phyloP scores from a whole-genome alignment of 1,140 invertebrate genomes.

The Drosophila lacteicornis region DNA sequence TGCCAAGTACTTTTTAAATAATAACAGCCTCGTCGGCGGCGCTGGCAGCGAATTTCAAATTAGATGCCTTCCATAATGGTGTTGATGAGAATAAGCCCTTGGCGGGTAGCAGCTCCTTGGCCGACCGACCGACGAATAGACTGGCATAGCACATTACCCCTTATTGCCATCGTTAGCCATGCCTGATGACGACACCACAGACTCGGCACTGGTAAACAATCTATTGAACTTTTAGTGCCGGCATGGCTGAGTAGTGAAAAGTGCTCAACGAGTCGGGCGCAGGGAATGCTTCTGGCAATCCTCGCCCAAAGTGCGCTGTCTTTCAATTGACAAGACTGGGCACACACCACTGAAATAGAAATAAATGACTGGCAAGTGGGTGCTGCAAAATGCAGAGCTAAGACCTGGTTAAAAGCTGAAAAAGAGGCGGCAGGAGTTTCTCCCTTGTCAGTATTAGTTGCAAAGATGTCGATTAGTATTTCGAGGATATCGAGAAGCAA shows the following conservation, averaged over 20 bases:
- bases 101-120: not conserved
- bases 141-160: constrained; percentile 62
- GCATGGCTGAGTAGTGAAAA: constrained; percentile 34
- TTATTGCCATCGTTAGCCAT: constrained; percentile 40
- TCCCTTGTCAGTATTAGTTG: not conserved
- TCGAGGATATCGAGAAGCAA: not conserved
- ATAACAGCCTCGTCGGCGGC: constrained; percentile 52
- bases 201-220: constrained; percentile 62
- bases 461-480: not conserved
- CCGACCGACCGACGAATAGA: constrained; percentile 12
- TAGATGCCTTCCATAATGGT: constrained; percentile 47
- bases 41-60: constrained; percentile 56
- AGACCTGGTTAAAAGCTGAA: constrained; percentile 5
- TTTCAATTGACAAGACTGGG: constrained; percentile 21
- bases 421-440: not conserved
- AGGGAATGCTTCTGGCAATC: constrained; percentile 12
- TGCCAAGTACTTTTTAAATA: constrained; percentile 82
- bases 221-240: constrained; percentile 72
- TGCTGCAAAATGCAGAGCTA: constrained; percentile 22
- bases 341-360: constrained; percentile 38
- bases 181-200: constrained; percentile 54
- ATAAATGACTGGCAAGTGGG: constrained; percentile 46
- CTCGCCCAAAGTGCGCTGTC: constrained; percentile 4
- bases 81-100: constrained; percentile 54
- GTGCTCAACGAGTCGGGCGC: constrained; percentile 24